A percentile compares a stretch with the other conserved stretches of the same genome.
phyloP scores from a whole-genome alignment of 2,113 vertebrate species.

The Laticauda laticaudata region DNA sequence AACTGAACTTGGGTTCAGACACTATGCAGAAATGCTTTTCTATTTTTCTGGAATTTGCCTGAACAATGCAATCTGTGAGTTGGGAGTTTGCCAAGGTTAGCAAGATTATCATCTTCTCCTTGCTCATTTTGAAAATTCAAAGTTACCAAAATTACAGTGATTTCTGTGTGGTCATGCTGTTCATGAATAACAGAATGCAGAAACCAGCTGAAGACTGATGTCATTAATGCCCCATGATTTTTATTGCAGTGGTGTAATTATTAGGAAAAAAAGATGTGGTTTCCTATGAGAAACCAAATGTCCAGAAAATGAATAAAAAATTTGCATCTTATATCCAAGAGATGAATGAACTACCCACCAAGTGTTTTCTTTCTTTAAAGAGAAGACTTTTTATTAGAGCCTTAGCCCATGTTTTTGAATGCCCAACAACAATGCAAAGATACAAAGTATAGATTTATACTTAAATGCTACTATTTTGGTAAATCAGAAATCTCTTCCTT shows the following conservation, averaged over 20 bases:
- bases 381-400: not conserved
- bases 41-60: not conserved
- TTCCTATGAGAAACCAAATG: not conserved
- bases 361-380: conserved; percentile 15
- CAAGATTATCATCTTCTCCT: not conserved
- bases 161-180: not conserved
- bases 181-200: not conserved
- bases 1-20: not conserved
- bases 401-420: conserved; percentile 1
- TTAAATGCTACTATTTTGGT: not conserved
- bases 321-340: not conserved
- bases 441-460: not conserved
- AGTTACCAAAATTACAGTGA: not conserved
- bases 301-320: conserved; percentile 1
- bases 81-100: not conserved
- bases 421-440: not conserved
- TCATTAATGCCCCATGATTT: not conserved
- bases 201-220: not conserved
- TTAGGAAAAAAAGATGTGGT: not conserved
- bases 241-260: not conserved
- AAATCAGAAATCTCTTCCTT: conserved; percentile 1
- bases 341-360: conserved; percentile 17
- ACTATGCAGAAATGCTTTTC: not conserved
- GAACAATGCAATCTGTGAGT: not conserved
- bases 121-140: not conserved